phyloP scores from a whole-genome alignment of 2,888 invertebrate genomes.

The Hirtodrosophila trivittata region DNA sequence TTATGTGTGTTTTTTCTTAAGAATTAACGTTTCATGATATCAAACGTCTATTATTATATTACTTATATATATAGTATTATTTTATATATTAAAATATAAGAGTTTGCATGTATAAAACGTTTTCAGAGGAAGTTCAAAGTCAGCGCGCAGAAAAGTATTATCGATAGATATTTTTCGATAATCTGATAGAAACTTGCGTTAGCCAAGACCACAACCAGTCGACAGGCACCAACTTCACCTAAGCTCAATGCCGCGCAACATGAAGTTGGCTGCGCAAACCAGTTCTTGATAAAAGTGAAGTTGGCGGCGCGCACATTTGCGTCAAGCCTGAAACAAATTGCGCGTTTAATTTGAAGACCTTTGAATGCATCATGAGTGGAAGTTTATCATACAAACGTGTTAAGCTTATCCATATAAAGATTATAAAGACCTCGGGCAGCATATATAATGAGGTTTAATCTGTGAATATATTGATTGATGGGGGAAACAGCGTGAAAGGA shows the following conservation, averaged over 20 bases:
- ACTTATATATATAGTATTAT: too few species aligned
- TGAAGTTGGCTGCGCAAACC: constrained; percentile 3
- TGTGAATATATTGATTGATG: constrained; percentile 4
- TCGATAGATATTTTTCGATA: background rate
- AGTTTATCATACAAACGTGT: too few species aligned
- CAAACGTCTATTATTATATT: too few species aligned
- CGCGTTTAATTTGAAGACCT: background rate
- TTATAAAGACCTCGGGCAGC: too few species aligned
- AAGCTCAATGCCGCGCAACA: background rate
- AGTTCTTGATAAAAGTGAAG: background rate
- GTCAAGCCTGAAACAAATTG: accelerated
- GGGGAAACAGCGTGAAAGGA: constrained; percentile 12
- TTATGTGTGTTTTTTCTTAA: too few species aligned
- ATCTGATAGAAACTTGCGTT: background rate
- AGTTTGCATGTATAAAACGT: too few species aligned
- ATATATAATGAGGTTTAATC: background rate
- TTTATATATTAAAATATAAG: too few species aligned
- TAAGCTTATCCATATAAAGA: too few species aligned
- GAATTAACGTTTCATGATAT: too few species aligned
- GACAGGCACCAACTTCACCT: background rate
- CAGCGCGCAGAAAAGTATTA: too few species aligned
- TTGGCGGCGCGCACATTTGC: background rate
- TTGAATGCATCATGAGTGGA: too few species aligned
- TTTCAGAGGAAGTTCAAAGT: too few species aligned
- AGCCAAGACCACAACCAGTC: constrained; percentile 31